These are phyloP conservation scores for Idaea aversata DNA, from an alignment of 2,888 invertebrate genomes.

Conservation along the genomic window DNA sequence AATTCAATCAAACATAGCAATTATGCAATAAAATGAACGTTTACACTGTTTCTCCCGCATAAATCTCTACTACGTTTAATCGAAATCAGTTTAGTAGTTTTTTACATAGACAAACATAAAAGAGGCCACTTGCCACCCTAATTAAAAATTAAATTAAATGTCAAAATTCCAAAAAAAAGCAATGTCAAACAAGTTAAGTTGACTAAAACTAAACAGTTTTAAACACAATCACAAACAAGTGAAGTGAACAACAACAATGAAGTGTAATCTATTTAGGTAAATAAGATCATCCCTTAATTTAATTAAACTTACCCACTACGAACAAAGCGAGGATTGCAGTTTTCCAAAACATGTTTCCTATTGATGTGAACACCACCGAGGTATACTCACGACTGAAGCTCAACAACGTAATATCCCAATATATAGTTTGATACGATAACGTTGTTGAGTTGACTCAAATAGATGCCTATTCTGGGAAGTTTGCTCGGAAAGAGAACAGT, in stretches of 20 bases:
- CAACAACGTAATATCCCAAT: slow-evolving; percentile 28
- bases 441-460: slow-evolving; percentile 15
- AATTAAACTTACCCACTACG: slow-evolving; percentile 48
- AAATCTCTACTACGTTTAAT: background rate
- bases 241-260: too few species aligned
- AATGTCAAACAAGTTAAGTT: too few species aligned
- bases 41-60: background rate
- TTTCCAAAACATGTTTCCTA: slow-evolving; percentile 54
- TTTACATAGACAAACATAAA: too few species aligned
- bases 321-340: slow-evolving; percentile 42
- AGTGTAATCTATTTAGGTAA: background rate
- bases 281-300: background rate
- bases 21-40: background rate
- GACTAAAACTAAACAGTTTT: too few species aligned
- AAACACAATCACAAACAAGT: too few species aligned
- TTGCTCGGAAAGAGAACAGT: background rate
- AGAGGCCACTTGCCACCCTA: too few species aligned
- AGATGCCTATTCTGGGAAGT: slow-evolving; percentile 12
- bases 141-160: too few species aligned
- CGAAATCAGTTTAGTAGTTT: background rate
- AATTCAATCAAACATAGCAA: background rate
- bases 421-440: slow-evolving; percentile 20
- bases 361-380: slow-evolving; percentile 19
- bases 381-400: slow-evolving; percentile 44
- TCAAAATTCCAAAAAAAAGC: too few species aligned